Evolutionary conservation across 2,113 vertebrate species (phyloP).

Genomic region (Datnioides undecimradiatus): DNA sequence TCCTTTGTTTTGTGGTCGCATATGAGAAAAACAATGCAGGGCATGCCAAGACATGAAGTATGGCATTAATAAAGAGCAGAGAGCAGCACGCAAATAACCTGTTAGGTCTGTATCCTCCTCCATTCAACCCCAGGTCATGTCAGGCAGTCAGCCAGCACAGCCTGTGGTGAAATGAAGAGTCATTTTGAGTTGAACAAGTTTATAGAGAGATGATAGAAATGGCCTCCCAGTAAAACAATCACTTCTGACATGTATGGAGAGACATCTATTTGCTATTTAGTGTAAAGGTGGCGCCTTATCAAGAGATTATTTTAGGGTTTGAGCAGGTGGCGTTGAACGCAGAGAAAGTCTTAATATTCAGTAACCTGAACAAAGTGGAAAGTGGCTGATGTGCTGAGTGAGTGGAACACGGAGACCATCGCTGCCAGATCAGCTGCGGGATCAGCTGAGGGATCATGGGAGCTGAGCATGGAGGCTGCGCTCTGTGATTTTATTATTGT

Average conservation of each 20-base stretch:
- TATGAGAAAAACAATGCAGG: conserved; percentile 64
- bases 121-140: conserved; percentile 40
- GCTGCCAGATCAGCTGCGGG: conserved; percentile 63
- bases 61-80: conserved; percentile 4
- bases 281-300: neutral
- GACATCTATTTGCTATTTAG: neutral
- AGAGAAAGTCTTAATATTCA: conserved; percentile 22
- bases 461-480: conserved; percentile 45
- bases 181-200: conserved; percentile 37
- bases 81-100: conserved; percentile 70
- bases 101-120: conserved; percentile 61
- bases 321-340: conserved; percentile 35
- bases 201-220: conserved; percentile 41
- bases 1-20: conserved; percentile 37
- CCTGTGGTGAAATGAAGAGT: conserved; percentile 37
- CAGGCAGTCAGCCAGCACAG: conserved; percentile 39
- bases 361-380: conserved; percentile 61
- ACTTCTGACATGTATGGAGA: neutral
- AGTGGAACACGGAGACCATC: conserved; percentile 48
- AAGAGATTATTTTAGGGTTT: conserved; percentile 21
- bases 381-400: conserved; percentile 59
- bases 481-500: conserved; percentile 70
- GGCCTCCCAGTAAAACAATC: neutral
- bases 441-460: conserved; percentile 76
- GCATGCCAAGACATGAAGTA: conserved; percentile 48